Conservation (phyloP, 2,797 vertebrate genomes). For the Vireo griseus region DNA sequence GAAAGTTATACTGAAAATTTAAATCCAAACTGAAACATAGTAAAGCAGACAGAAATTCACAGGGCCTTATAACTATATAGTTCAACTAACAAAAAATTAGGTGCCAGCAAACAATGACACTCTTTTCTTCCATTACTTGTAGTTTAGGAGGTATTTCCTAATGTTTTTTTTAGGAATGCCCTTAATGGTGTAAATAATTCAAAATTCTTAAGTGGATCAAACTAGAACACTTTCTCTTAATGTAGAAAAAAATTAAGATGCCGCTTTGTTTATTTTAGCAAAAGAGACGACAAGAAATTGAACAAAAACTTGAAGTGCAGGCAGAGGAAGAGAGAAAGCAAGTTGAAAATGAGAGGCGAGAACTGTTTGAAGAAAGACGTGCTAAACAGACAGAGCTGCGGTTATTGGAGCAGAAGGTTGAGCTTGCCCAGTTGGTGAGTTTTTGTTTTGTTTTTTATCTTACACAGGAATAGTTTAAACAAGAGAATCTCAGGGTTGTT, state of each 20-base stretch:
- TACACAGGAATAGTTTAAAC: too few relatives aligned
- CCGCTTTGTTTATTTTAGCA: constrained; percentile 72
- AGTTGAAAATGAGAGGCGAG: constrained; percentile 92
- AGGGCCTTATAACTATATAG: not conserved
- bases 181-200: not conserved
- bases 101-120: not conserved
- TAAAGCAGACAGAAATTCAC: not conserved
- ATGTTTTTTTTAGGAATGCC: not conserved
- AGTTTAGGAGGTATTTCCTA: not conserved
- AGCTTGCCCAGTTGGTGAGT: constrained; percentile 94
- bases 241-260: not conserved
- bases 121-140: not conserved
- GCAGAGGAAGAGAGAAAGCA: constrained; percentile 95
- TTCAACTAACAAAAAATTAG: not conserved
- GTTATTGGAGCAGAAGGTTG: constrained; percentile 96
- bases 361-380: constrained; percentile 95
- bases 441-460: not conserved
- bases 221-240: not conserved
- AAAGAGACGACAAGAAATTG: constrained; percentile 95
- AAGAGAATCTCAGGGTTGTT: not conserved
- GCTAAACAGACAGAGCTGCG: constrained; percentile 96
- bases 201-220: not conserved
- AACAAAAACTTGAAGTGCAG: constrained; percentile 97
- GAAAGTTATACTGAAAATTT: not conserved
- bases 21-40: not conserved